phyloP scores from a whole-genome alignment of 2,113 vertebrate genomes.

The Phylloscopus trochilus region DNA sequence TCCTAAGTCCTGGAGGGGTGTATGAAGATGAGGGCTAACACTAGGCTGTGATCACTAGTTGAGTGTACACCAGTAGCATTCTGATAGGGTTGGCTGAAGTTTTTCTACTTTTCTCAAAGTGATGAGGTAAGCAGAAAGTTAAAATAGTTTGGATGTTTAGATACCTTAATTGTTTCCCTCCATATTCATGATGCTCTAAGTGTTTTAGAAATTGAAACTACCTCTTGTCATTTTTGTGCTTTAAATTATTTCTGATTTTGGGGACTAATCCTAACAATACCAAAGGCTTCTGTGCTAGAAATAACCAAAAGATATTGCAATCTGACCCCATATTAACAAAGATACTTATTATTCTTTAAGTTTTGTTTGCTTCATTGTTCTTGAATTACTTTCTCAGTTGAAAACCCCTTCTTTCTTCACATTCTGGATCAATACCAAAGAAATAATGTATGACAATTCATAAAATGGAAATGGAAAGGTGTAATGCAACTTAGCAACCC shows the following conservation, averaged over 20 bases:
- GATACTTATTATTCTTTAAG: background rate
- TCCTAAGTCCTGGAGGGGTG: background rate
- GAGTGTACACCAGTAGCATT: background rate
- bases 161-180: background rate
- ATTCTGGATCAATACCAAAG: slow-evolving; percentile 31
- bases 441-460: slow-evolving; percentile 37
- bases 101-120: background rate
- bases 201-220: background rate
- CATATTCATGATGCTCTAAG: background rate
- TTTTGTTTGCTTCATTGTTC: background rate
- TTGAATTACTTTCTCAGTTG: background rate
- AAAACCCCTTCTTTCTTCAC: background rate
- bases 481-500: background rate
- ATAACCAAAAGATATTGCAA: background rate
- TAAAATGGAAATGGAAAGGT: slow-evolving; percentile 9
- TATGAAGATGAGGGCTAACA: background rate
- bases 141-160: background rate
- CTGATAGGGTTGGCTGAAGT: background rate
- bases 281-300: background rate
- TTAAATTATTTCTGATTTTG: background rate
- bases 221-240: background rate
- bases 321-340: background rate
- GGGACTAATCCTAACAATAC: background rate
- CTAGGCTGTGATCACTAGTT: background rate
- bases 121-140: background rate